These are phyloP conservation scores for Rhipidura dahli DNA, from an alignment of 2,113 vertebrate species.

Conservation along the genomic window DNA sequence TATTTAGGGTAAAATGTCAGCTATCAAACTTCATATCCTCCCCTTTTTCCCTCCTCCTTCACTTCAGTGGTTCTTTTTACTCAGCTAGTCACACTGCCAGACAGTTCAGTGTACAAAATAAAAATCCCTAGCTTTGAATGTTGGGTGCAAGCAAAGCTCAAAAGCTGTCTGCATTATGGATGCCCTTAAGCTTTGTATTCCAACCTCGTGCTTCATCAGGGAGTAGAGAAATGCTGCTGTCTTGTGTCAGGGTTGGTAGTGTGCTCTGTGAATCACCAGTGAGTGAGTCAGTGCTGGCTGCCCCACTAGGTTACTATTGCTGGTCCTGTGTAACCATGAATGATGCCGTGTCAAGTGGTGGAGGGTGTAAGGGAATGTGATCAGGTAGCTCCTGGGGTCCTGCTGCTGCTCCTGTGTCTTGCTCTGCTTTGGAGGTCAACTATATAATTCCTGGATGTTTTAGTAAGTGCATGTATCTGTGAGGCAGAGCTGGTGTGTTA, in stretches of 20 bases:
- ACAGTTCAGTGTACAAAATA: background rate
- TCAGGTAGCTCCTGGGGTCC: background rate
- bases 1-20: background rate
- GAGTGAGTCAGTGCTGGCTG: background rate
- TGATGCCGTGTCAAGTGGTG: background rate
- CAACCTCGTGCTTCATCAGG: background rate
- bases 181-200: background rate
- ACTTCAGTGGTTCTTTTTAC: background rate
- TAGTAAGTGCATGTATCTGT: rapidly evolving
- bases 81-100: background rate
- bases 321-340: background rate
- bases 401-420: background rate
- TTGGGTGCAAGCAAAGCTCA: background rate
- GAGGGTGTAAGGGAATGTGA: background rate
- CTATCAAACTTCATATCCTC: background rate
- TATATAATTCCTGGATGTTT: background rate
- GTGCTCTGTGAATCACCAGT: background rate
- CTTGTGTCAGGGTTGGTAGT: background rate
- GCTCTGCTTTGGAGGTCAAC: background rate
- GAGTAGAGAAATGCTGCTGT: background rate
- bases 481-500: background rate
- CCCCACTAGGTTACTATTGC: background rate
- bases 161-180: background rate
- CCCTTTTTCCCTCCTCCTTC: background rate
- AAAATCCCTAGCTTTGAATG: background rate